Evolutionary conservation across 2,888 invertebrate genomes (phyloP).

Genomic region (Gortyna flavago): DNA sequence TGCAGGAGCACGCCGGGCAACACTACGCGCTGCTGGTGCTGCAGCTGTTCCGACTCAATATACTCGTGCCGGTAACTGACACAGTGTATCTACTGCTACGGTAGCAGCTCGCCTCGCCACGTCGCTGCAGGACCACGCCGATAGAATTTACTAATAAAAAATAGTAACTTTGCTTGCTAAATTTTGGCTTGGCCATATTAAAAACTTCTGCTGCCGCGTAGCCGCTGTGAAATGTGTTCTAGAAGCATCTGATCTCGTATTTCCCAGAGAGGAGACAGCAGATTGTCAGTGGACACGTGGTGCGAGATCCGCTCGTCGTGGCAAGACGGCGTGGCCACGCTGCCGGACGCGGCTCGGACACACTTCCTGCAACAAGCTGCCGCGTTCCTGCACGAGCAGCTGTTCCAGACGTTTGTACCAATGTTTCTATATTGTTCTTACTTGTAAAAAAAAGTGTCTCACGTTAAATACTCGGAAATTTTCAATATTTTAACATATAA

Average conservation of each 20-base stretch:
- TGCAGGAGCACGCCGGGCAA: slow-evolving; percentile 45
- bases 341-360: slow-evolving; percentile 34
- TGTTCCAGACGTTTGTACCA: slow-evolving; percentile 17
- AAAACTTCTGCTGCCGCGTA: neutral
- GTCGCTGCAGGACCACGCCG: neutral
- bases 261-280: slow-evolving; percentile 69
- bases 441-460: too few species aligned
- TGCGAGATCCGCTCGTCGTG: slow-evolving; percentile 90
- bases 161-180: neutral
- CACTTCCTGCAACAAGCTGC: slow-evolving; percentile 37
- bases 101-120: neutral
- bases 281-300: slow-evolving; percentile 85
- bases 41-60: slow-evolving; percentile 65
- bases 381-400: slow-evolving; percentile 23
- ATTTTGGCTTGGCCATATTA: neutral
- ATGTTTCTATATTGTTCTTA: neutral
- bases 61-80: slow-evolving; percentile 67
- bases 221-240: neutral
- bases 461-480: neutral
- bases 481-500: neutral
- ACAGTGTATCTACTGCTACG: neutral
- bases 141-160: neutral
- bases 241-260: neutral
- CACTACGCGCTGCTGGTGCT: slow-evolving; percentile 43
- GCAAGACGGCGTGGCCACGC: slow-evolving; percentile 82